phyloP scores from a whole-genome alignment of 2,888 invertebrate species.

The Syrista parreyssii region DNA sequence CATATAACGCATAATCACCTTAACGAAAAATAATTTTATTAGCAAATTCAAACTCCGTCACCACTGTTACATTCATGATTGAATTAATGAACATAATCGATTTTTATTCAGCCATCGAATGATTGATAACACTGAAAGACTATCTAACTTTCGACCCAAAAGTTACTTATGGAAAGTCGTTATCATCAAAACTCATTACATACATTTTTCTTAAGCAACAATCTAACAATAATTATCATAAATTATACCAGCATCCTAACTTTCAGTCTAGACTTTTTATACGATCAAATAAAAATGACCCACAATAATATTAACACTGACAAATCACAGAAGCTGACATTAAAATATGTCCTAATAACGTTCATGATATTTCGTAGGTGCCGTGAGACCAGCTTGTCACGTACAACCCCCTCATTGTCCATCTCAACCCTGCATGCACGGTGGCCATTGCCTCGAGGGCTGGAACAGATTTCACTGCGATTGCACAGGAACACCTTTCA shows the following conservation, averaged over 20 bases:
- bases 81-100: neutral
- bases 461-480: constrained; percentile 97
- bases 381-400: constrained; percentile 90
- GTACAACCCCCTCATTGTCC: constrained; percentile 84
- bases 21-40: neutral
- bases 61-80: neutral
- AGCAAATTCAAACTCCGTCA: neutral
- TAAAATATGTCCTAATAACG: neutral
- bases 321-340: constrained; percentile 2
- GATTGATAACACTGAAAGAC: neutral
- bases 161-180: neutral
- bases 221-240: neutral
- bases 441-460: constrained; percentile 89
- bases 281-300: neutral
- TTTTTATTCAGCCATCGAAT: neutral
- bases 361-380: constrained; percentile 70
- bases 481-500: constrained; percentile 88
- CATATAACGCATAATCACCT: neutral
- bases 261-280: neutral
- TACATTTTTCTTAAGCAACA: neutral
- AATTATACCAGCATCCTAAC: neutral
- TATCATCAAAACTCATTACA: neutral
- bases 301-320: neutral
- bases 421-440: constrained; percentile 90
- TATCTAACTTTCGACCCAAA: neutral